phyloP scores from a whole-genome alignment of 2,888 invertebrate species.

The Balanococcus diminutus region DNA sequence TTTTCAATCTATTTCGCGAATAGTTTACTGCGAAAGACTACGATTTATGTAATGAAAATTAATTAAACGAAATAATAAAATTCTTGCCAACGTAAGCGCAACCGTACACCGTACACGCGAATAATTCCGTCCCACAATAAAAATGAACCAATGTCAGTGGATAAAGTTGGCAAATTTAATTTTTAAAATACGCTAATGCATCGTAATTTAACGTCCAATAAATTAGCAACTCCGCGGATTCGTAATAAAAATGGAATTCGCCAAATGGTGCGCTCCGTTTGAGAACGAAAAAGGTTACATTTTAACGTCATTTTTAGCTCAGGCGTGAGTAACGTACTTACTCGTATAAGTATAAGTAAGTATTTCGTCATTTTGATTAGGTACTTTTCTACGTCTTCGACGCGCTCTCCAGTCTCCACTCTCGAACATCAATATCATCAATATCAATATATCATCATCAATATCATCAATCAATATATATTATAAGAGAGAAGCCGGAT shows the following conservation, averaged over 20 bases:
- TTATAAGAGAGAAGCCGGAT: too few species aligned
- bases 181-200: neutral
- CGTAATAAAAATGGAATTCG: neutral
- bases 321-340: too few species aligned
- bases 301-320: neutral
- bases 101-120: neutral
- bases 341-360: too few species aligned
- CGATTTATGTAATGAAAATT: neutral
- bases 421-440: too few species aligned
- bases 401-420: too few species aligned
- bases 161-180: neutral
- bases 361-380: too few species aligned
- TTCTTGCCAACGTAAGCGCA: neutral
- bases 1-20: neutral
- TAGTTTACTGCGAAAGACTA: neutral
- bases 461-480: too few species aligned
- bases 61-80: neutral
- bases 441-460: too few species aligned
- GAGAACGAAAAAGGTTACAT: neutral
- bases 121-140: neutral
- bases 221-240: neutral
- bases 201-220: neutral
- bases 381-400: too few species aligned
- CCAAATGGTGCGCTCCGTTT: neutral
- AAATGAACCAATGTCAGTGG: neutral